Evolutionary conservation across 2,113 vertebrate genomes (phyloP), one percentile per base, ranked within the genome.

Genomic region (Caloenas nicobarica): DNA sequence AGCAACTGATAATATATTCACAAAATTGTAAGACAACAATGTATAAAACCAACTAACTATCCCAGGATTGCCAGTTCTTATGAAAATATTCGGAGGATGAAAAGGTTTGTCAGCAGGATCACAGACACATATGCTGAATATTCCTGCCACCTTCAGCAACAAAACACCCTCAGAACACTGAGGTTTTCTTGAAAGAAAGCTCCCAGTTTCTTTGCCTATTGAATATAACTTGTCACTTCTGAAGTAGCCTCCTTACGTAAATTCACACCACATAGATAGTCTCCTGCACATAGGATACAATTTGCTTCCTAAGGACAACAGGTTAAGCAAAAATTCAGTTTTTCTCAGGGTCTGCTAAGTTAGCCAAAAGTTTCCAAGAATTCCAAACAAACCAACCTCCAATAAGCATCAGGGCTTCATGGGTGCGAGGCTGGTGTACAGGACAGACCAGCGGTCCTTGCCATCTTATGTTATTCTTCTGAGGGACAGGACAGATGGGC

Each of bases 1-100:
- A 91, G 81, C 86, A 93, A 85, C 80, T 91, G 91, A 84, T 97
- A 97, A 97, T 91, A 65, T 81, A 94, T 94, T 96, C 81, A 81
- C 70, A 80, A 91, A 95, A 53, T 51, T 74, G 69, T 76, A 64
- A 2, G 5, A 89, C 72, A 89, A 87, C 76, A 76, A 76, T 11
- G 83, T 86, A 50, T 73, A 87, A 86, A 95, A 78, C 58, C 91
- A 62, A 23, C 93, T 92, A 76, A 86, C 91, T 92, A 86, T 36
- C 65, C 89, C 78, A 40, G 79, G 71, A 91, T 42, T 76, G n/a
- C n/a, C 29, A 12, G 42, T 50, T 70, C 54, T 68, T 56, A 40
- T 13, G 6, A 44, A 85, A 82, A 86, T 13, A 54, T 44, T 69
- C 44, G 72, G 68, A 83, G 33, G 38, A 86, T 83, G 54, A 57